These are phyloP conservation scores for Paedocypris sp. DNA, from an alignment of 2,113 vertebrate genomes.

Conservation along the genomic window DNA sequence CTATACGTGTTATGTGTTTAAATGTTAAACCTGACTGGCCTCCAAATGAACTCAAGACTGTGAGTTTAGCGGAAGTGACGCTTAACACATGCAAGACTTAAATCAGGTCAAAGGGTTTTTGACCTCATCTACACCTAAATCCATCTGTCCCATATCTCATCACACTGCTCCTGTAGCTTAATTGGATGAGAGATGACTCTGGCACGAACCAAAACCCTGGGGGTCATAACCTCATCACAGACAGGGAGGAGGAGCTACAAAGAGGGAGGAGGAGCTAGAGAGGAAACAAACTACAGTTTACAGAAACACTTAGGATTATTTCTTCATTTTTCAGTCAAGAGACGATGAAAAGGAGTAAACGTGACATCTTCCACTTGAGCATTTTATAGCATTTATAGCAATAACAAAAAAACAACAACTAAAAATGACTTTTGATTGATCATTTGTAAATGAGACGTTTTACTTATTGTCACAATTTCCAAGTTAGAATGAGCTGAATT, in stretches of 20 bases:
- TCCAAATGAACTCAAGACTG: neutral
- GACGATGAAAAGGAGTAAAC: no score
- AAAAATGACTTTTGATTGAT: no score
- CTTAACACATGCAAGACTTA: neutral
- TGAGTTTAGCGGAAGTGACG: neutral
- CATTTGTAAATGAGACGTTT: no score
- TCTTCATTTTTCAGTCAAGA: no score
- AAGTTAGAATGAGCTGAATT: no score
- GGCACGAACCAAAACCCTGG: slow-evolving; percentile 1
- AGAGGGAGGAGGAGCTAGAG: no score
- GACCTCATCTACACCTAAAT: slow-evolving; percentile 22
- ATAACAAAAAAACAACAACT: no score
- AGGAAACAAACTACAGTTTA: neutral
- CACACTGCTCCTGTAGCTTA: slow-evolving; percentile 11
- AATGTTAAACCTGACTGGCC: neutral
- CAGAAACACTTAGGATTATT: no score
- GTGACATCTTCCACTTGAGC: no score
- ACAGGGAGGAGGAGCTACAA: neutral
- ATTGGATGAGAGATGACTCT: slow-evolving; percentile 20
- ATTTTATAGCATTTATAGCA: no score
- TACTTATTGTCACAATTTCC: no score
- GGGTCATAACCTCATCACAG: slow-evolving; percentile 14
- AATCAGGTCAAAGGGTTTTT: slow-evolving; percentile 25
- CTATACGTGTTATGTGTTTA: neutral
- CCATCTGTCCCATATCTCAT: slow-evolving; percentile 19